These are phyloP conservation scores for Tupiocoris notatus DNA, from an alignment of 2,888 invertebrate species.

Conservation along the genomic window DNA sequence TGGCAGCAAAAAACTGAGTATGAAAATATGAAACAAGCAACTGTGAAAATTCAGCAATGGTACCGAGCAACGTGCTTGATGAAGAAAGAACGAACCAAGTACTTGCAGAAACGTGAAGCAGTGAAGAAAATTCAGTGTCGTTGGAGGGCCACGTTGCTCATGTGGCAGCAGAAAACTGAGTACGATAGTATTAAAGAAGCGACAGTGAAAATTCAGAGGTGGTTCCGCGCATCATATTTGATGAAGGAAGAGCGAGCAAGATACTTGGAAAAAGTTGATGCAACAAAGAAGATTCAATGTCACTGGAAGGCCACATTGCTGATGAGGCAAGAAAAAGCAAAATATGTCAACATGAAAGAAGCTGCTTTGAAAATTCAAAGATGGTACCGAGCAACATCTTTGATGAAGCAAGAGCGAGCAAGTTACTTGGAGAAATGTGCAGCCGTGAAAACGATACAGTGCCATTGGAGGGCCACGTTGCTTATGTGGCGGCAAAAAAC, in stretches of 20 bases:
- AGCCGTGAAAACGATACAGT: conserved; percentile 28
- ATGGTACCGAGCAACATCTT: background rate
- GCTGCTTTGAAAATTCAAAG: conserved; percentile 3
- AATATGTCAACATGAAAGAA: conserved; percentile 1
- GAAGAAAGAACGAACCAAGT: background rate
- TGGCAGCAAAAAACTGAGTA: background rate
- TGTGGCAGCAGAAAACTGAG: background rate
- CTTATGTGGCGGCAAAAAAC: conserved; percentile 51
- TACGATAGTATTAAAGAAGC: background rate
- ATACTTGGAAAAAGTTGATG: background rate
- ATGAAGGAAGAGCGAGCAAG: background rate
- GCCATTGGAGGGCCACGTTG: conserved; percentile 48
- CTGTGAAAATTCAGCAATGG: background rate
- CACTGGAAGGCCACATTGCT: background rate
- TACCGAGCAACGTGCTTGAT: background rate
- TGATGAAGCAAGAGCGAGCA: background rate
- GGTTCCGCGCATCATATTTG: background rate
- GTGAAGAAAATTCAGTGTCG: background rate
- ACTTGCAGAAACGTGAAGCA: background rate
- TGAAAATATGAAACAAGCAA: background rate
- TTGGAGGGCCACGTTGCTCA: background rate
- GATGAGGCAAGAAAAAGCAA: background rate
- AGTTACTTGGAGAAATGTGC: background rate
- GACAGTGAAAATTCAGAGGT: conserved; percentile 13
- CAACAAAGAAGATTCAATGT: background rate